These are phyloP conservation scores for Microctenopoma lineatum DNA, from an alignment of 2,797 vertebrate genomes.

Conservation along the genomic window DNA sequence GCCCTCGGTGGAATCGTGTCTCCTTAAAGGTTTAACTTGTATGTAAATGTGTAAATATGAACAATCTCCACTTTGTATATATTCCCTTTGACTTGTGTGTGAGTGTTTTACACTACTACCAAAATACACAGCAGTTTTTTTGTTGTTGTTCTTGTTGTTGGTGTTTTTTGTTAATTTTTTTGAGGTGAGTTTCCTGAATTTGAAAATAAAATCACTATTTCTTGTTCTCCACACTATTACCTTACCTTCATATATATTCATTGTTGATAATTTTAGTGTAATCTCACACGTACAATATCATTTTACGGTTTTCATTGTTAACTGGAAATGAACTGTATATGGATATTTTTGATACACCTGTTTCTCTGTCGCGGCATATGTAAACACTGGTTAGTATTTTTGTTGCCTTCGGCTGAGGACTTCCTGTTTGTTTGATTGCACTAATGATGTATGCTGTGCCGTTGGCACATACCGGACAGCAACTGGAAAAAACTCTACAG, in stretches of 20 bases:
- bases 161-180: conserved; percentile 26
- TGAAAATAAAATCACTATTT: conserved; percentile 24
- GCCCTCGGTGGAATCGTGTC: conserved; percentile 63
- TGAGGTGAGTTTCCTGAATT: conserved; percentile 28
- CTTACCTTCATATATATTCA: conserved; percentile 49
- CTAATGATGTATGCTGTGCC: conserved; percentile 49
- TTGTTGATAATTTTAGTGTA: conserved; percentile 33
- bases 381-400: conserved; percentile 60
- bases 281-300: conserved; percentile 24
- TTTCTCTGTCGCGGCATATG: conserved; percentile 24
- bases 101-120: conserved; percentile 74
- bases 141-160: not conserved
- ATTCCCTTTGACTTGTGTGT: conserved; percentile 64
- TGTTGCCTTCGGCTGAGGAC: conserved; percentile 39
- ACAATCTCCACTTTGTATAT: conserved; percentile 72
- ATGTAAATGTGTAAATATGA: conserved; percentile 81
- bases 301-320: conserved; percentile 41
- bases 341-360: conserved; percentile 74
- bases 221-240: conserved; percentile 34
- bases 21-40: conserved; percentile 74
- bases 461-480: conserved; percentile 1
- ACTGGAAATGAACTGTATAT: conserved; percentile 54
- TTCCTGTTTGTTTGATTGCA: conserved; percentile 61
- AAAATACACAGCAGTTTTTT: conserved; percentile 49
- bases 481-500: conserved; percentile 16